Base-by-base conservation (phyloP, 1,140 invertebrate species). In the Drosophila parabipectinata region DNA sequence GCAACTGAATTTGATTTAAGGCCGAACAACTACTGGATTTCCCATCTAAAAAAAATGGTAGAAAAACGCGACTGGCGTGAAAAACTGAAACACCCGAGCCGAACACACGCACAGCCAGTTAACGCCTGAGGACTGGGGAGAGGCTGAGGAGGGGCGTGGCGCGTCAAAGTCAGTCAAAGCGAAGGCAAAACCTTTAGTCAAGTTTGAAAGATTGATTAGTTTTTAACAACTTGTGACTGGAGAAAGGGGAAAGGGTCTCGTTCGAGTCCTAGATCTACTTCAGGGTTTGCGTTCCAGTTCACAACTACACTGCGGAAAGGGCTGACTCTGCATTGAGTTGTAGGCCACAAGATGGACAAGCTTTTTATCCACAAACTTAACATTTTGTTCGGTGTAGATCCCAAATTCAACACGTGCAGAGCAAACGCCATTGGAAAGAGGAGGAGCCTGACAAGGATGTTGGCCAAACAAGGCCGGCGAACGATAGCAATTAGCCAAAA, bases 141-240 rank as follows among this genome's bases (percentile, higher is more conserved):
- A 1, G 28, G 39, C 30, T 2, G 14, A 10, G 21, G 7, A 12
- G 66, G 18, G 51, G 52, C 44, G 67, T 68, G 62, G 51, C 30
- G 50, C 63, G 64, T 85, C 83, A 87, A 82, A 77, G 78, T 72
- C 81, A 81, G 81, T 81, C 77, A 87, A 85, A 88, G 83, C 79
- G 73, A 56, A 73, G 76, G 83, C 72, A 71, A 79, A 88, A 83
- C 72, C 79, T 77, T 88, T 88, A 83, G 83, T 73, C 83, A 88
- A 79, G 76, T 83, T 71, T 83, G 79, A 89, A 88, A 88, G 83
- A 88, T 88, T 88, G 83, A 88, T 88, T 88, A 88, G 83, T 88
- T 88, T 88, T 88, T 88, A 88, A 88, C 83, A 88, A 88, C 84
- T 88, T 88, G 79, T 89, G 83, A 88, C 83, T 83, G 72, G 52